phyloP scores from a whole-genome alignment of 2,888 invertebrate species.

The Cheilosia scutellata region DNA sequence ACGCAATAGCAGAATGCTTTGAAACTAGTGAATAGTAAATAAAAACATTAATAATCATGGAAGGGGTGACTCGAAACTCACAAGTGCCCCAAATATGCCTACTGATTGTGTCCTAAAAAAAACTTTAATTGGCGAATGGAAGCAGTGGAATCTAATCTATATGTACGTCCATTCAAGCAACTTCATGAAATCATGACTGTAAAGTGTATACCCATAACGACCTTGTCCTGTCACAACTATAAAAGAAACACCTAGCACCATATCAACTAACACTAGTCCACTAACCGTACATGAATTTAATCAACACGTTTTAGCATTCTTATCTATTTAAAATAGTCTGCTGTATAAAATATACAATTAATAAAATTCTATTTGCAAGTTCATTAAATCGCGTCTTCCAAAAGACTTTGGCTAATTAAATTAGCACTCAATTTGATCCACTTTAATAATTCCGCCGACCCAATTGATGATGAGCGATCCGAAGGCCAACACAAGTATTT shows the following conservation, averaged over 20 bases:
- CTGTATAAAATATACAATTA: neutral
- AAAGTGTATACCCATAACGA: neutral
- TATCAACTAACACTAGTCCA: neutral
- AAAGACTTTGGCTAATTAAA: slow-evolving; percentile 36
- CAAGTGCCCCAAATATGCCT: no score
- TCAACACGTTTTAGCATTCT: slow-evolving; percentile 3
- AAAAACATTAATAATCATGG: no score
- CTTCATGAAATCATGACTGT: no score
- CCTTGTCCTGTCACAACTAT: neutral
- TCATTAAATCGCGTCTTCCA: slow-evolving; percentile 19
- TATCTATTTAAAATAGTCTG: slow-evolving; percentile 6
- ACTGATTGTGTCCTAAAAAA: no score
- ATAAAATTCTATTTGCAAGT: slow-evolving; percentile 13
- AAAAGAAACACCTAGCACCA: neutral
- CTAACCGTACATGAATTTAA: slow-evolving; percentile 29
- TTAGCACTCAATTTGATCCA: slow-evolving; percentile 38
- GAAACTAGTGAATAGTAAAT: no score
- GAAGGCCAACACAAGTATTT: neutral
- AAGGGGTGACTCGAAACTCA: no score
- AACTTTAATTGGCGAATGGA: no score
- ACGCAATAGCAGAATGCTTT: no score
- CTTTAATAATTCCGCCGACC: slow-evolving; percentile 20
- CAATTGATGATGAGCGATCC: neutral
- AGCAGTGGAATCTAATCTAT: no score
- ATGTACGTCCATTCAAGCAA: no score